Conservation (phyloP, 2,797 vertebrate genomes). For the Carcharodon carcharias region DNA sequence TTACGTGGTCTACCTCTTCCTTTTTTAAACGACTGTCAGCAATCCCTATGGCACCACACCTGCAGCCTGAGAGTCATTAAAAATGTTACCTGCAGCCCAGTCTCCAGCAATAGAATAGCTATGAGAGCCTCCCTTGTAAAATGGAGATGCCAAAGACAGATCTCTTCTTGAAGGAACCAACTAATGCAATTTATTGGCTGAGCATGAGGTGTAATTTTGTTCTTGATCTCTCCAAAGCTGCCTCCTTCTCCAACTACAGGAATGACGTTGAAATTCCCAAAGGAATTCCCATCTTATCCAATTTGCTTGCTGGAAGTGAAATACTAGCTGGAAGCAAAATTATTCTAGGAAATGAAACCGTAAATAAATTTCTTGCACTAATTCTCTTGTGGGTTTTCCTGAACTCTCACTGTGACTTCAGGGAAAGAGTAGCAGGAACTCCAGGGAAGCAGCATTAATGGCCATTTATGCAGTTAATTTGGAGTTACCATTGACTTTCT, state of each 20-base stretch:
- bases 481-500: background rate
- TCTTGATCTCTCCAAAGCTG: background rate
- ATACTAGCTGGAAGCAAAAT: background rate
- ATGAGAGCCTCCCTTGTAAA: background rate
- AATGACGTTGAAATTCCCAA: background rate
- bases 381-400: background rate
- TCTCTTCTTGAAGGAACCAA: background rate
- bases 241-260: background rate
- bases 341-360: background rate
- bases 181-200: background rate
- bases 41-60: background rate
- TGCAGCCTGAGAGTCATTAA: background rate
- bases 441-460: background rate
- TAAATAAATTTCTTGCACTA: background rate
- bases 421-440: background rate
- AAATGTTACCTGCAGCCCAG: background rate
- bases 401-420: background rate
- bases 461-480: background rate
- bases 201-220: background rate
- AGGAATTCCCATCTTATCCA: background rate
- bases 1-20: background rate
- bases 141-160: background rate
- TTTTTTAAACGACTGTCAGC: background rate
- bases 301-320: background rate
- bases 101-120: background rate